Conservation (phyloP, 2,888 invertebrate genomes). For the Himalopsyche anomala region DNA sequence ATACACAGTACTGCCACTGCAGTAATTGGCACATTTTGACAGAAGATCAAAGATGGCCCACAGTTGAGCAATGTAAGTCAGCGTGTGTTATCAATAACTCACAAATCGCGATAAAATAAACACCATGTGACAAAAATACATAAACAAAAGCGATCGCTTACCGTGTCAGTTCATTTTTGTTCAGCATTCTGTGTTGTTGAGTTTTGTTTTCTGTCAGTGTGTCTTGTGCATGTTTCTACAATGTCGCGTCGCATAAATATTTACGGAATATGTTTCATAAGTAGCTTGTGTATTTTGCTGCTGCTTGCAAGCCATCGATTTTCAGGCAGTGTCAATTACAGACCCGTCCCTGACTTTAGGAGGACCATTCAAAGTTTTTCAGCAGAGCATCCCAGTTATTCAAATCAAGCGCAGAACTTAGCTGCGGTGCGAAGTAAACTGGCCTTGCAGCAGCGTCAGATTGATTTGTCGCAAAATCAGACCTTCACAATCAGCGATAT, state of each 20-base stretch:
- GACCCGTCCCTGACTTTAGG: slow-evolving; percentile 73
- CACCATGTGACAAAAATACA: slow-evolving; percentile 31
- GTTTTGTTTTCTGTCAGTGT: slow-evolving; percentile 36
- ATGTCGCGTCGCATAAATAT: slow-evolving; percentile 77
- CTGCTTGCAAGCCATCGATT: slow-evolving; percentile 77
- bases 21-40: slow-evolving; percentile 50
- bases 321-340: slow-evolving; percentile 76
- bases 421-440: slow-evolving; percentile 52
- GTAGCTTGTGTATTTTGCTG: slow-evolving; percentile 76
- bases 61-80: slow-evolving; percentile 52
- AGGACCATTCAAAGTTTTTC: slow-evolving; percentile 70
- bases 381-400: slow-evolving; percentile 45
- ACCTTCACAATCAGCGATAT: slow-evolving; percentile 76
- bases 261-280: slow-evolving; percentile 76
- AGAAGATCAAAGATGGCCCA: slow-evolving; percentile 55
- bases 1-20: slow-evolving; percentile 35
- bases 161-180: slow-evolving; percentile 34
- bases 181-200: slow-evolving; percentile 30
- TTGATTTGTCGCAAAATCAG: slow-evolving; percentile 56
- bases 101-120: slow-evolving; percentile 29
- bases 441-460: slow-evolving; percentile 64
- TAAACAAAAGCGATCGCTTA: slow-evolving; percentile 30
- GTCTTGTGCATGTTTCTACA: slow-evolving; percentile 66
- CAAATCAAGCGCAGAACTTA: slow-evolving; percentile 28
- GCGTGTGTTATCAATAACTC: slow-evolving; percentile 47